Evolutionary conservation across 2,797 vertebrate genomes (phyloP), one percentile per base, ranked within the genome.

Genomic region (Mormyrops boulengeri): DNA sequence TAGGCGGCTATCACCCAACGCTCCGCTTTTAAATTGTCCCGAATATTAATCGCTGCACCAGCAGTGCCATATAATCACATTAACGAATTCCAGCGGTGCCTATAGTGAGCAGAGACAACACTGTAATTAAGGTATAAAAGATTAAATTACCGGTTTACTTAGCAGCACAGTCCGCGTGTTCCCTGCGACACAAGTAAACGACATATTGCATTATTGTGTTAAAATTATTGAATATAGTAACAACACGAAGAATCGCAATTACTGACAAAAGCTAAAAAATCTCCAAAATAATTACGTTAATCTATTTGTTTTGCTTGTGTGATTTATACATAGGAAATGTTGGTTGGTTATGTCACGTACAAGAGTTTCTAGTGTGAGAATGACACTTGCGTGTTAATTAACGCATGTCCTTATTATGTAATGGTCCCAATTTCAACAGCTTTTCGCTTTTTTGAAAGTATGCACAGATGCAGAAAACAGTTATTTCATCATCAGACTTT

Each of bases 91-190:
- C 50, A 86, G 49, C 22, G 85, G 47, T n/a, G 77, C 77, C 77
- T 41, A 22, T 41, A 22, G 77, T 82, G 77, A 82, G 77, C 17
- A 86, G 30, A 86, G 50, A 86, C 47, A 86, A 52, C 22, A 55
- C 22, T 86, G 85, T 52, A 55, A 86, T 86, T 86, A 86, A 86
- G 85, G 85, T 53, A 86, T 53, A 86, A 86, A 86, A 86, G 22
- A 30, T 30, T 52, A 34, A 86, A 86, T 52, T 86, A 55, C 85
- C 50, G 26, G 85, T 53, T 86, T 86, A 86, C 26, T 55, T 55
- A 53, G 49, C 85, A 12, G 26, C 41, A n/a, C 77, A 82, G 41
- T 47, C 19, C 41, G 19, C 4, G 77, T 47, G 41, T 82, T 82
- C 38, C 41, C 77, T 47, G 41, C 38, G 19, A 82, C 77, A 82